These are phyloP conservation scores for Scartelaos histophorus DNA, from an alignment of 2,113 vertebrate species.

Conservation along the genomic window DNA sequence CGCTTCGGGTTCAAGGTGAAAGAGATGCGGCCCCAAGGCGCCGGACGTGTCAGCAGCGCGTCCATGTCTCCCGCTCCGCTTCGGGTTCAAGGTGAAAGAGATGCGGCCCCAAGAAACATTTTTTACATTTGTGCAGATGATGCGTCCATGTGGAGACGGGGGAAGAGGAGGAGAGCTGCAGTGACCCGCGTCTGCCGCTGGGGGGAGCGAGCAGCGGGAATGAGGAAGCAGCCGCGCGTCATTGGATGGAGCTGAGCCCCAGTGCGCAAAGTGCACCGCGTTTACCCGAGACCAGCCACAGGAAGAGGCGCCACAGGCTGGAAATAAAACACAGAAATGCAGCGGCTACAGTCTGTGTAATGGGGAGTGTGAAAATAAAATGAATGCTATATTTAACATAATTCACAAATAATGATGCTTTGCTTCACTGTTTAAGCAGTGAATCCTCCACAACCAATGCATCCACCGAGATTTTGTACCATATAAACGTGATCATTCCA, in stretches of 20 bases:
- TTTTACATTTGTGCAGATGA: not conserved
- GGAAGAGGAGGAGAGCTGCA: conserved; percentile 25
- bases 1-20: conserved; percentile 9
- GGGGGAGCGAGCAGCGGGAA: conserved; percentile 5
- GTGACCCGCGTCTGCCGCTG: conserved; percentile 26
- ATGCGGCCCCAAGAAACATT: conserved; percentile 1
- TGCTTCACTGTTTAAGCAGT: no score
- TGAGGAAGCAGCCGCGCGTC: conserved; percentile 20
- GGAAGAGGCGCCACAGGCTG: conserved; percentile 1
- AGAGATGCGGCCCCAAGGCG: not conserved
- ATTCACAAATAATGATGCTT: no score
- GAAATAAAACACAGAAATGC: conserved; percentile 30
- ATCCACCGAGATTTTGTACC: no score
- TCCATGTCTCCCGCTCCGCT: conserved; percentile 19
- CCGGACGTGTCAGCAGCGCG: conserved; percentile 5
- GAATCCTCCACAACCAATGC: no score
- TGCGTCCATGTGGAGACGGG: conserved; percentile 26
- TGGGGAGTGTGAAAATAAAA: not conserved
- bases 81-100: conserved; percentile 11
- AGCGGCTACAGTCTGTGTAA: not conserved
- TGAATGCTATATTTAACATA: not conserved
- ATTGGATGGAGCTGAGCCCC: conserved; percentile 11
- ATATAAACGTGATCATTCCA: no score
- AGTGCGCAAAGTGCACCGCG: not conserved
- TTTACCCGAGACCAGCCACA: not conserved